These are phyloP conservation scores for Alosa alosa DNA, from an alignment of 2,113 vertebrate genomes.

Conservation along the genomic window DNA sequence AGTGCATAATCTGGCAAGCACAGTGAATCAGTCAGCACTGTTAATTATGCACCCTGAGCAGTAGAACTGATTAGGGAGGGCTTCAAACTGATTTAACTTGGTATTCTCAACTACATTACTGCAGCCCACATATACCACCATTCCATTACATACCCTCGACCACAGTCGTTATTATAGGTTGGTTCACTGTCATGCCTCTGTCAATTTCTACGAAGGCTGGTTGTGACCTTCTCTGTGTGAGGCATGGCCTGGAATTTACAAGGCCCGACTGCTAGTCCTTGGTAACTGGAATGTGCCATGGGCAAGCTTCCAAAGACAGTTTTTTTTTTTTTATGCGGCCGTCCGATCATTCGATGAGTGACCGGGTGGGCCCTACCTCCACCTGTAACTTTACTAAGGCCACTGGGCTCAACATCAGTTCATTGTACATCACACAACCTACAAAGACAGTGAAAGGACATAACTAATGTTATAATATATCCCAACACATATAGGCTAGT, in stretches of 20 bases:
- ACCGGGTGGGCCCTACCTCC: background rate
- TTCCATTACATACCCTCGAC: slow-evolving; percentile 28
- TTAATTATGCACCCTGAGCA: slow-evolving; percentile 45
- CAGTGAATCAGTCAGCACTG: slow-evolving; percentile 36
- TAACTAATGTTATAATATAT: background rate
- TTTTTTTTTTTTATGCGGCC: background rate
- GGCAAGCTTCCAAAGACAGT: slow-evolving; percentile 51
- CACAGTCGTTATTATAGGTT: slow-evolving; percentile 30
- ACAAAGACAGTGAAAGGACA: background rate
- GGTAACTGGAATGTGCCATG: slow-evolving; percentile 53
- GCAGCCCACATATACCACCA: background rate
- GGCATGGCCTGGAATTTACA: slow-evolving; percentile 60
- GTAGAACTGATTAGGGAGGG: slow-evolving; percentile 48
- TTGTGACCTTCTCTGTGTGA: slow-evolving; percentile 61
- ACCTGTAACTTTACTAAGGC: background rate
- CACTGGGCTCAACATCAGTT: background rate
- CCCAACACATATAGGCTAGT: background rate
- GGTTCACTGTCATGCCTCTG: slow-evolving; percentile 5
- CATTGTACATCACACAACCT: background rate
- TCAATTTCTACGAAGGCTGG: slow-evolving; percentile 43
- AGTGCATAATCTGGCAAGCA: slow-evolving; percentile 37
- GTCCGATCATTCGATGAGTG: background rate
- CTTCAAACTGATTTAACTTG: slow-evolving; percentile 46
- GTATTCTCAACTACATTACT: slow-evolving; percentile 46
- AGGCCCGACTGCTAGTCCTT: slow-evolving; percentile 48